Percentiles rank a stretch among this genome's conserved stretches.
Evolutionary conservation across 2,888 invertebrate species (phyloP).

Genomic region (Caenorhabditis doughertyi): DNA sequence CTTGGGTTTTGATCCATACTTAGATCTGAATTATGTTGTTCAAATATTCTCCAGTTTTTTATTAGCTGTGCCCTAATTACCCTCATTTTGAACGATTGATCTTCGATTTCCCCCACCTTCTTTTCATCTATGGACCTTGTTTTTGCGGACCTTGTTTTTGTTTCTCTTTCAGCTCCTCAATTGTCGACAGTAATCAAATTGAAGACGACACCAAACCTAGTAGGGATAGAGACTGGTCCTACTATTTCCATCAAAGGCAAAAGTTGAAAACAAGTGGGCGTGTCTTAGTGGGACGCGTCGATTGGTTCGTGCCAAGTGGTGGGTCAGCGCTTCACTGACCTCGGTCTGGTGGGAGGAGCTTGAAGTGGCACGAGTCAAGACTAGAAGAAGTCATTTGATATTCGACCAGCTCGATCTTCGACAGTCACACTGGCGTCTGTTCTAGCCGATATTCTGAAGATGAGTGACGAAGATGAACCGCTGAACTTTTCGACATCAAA

Average conservation of each 20-base stretch:
- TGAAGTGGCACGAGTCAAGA: slow-evolving; percentile 62
- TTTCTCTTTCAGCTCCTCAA: slow-evolving; percentile 43
- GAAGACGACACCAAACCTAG: slow-evolving; percentile 27
- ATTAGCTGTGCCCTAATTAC: no score
- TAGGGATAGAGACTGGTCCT: slow-evolving; percentile 31
- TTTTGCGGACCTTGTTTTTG: slow-evolving; percentile 28
- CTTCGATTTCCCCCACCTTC: not conserved
- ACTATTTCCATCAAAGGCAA: slow-evolving; percentile 49
- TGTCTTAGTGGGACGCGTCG: slow-evolving; percentile 54
- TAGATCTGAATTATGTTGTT: no score
- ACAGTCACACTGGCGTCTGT: slow-evolving; percentile 37
- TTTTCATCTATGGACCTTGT: not conserved
- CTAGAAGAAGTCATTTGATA: slow-evolving; percentile 53
- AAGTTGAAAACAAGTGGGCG: slow-evolving; percentile 59
- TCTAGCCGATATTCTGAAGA: slow-evolving; percentile 32
- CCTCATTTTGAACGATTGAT: not conserved
- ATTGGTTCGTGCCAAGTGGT: slow-evolving; percentile 51
- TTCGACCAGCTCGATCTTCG: slow-evolving; percentile 1
- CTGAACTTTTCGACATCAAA: slow-evolving; percentile 72
- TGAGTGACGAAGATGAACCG: slow-evolving; percentile 75
- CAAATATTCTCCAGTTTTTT: no score
- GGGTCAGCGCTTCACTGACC: slow-evolving; percentile 50
- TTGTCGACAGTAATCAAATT: slow-evolving; percentile 56
- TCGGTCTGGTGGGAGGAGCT: slow-evolving; percentile 56
- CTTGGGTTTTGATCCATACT: no score